Base-by-base conservation (phyloP, 1,140 invertebrate genomes). In the Aphelenchoides besseyi region DNA sequence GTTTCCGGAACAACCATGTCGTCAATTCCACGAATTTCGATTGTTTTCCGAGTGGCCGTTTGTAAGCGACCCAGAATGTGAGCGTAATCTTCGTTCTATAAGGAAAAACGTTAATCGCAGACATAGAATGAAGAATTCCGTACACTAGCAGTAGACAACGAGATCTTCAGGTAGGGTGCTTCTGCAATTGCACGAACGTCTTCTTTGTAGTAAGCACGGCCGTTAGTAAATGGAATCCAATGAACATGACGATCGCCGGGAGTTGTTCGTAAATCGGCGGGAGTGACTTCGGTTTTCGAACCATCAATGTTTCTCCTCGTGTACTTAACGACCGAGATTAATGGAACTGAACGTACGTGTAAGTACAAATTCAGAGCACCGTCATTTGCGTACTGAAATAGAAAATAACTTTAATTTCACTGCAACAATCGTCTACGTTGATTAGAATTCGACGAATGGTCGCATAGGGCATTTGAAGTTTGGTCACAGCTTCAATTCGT, bases 141-240 rank as follows among this genome's bases (percentile, higher is more conserved):
- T 8, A 8, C n/a, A n/a, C 5, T 59, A 5, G 5, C 18, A 8
- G 5, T 23, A 5, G 55, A 59, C 5, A 5, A 8, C 18, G 26
- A 59, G 5, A n/a, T n/a, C 55, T 59, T 59, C 55, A 59, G 18
- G 18, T 59, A 59, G 18, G 55, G 55, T 23, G 55, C 5, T 33
- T 59, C 26, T 8, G 55, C 26, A 33, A 59, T 18, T 8, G 55
- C 55, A 8, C 55, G 55, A 12, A 59, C 55, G 18, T 5, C 55
- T 33, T 59, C 55, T 33, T 28, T 33, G 55, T 59, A 18, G 55
- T 18, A 5, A 8, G 55, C 5, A 8, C 5, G 5, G 26, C 18
- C 12, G 26, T 8, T 5, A 8, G 55, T 5, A 28, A 59, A 16
- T 23, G 41, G 41, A 23, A 48, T 48, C 55, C 55, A 59, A 59